Percentiles rank a stretch among this genome's conserved stretches.
These are phyloP conservation scores for Gallinago undulata DNA, from an alignment of 2,113 vertebrate genomes.

Conservation along the genomic window DNA sequence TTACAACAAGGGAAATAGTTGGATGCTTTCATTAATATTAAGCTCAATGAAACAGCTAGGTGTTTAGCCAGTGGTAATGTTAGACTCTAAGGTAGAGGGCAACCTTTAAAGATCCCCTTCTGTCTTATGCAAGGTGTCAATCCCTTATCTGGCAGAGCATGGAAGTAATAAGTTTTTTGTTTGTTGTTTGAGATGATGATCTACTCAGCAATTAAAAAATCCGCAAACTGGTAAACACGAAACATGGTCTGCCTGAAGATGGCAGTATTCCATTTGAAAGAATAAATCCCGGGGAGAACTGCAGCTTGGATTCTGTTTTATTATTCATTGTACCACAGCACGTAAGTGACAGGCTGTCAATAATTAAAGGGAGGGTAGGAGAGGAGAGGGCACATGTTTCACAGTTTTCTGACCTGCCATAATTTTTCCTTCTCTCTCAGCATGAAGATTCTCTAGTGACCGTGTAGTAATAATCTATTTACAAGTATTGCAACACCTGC, in stretches of 20 bases:
- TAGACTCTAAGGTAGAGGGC: not conserved
- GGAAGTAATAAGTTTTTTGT: not conserved
- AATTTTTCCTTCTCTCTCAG: constrained; percentile 39
- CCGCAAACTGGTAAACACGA: not conserved
- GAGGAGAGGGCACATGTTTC: constrained; percentile 29
- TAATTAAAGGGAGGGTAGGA: not conserved
- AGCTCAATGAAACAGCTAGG: fast-evolving
- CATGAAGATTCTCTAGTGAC: constrained; percentile 21
- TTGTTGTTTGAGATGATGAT: not conserved
- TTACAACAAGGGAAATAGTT: not conserved
- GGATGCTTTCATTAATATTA: not conserved
- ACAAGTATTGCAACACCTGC: not conserved
- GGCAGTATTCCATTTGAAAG: constrained; percentile 58
- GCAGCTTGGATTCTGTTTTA: not conserved
- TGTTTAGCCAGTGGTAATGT: not conserved
- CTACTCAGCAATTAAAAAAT: not conserved
- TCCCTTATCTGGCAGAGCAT: not conserved
- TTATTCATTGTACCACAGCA: not conserved
- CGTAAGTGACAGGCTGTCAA: constrained; percentile 16
- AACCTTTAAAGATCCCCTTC: not conserved
- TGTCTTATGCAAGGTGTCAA: not conserved
- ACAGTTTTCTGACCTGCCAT: constrained; percentile 40
- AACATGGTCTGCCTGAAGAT: constrained; percentile 41
- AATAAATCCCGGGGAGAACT: not conserved
- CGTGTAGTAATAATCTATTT: not conserved